Evolutionary conservation across 2,797 vertebrate species (phyloP).

Genomic region (Pygocentrus nattereri): DNA sequence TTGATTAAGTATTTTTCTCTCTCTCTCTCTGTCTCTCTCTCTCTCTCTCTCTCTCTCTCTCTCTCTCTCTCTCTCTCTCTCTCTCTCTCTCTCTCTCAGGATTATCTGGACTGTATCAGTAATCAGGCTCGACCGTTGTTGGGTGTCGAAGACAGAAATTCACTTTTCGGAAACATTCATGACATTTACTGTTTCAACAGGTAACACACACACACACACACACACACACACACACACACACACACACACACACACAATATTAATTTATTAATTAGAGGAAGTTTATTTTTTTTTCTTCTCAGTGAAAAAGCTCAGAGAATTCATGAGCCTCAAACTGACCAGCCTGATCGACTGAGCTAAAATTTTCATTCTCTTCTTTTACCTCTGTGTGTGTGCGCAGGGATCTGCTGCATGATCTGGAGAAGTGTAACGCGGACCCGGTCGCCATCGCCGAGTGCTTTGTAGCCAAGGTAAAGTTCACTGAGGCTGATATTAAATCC

Average conservation of each 20-base stretch:
- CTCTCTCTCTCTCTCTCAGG: constrained; percentile 74
- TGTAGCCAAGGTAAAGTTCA: constrained; percentile 91
- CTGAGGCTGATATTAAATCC: constrained; percentile 17
- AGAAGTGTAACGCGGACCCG: constrained; percentile 95
- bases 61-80: constrained; percentile 58
- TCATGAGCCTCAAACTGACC: no score
- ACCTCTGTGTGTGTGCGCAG: constrained; percentile 77
- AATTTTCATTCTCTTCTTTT: no score
- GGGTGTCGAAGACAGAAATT: constrained; percentile 88
- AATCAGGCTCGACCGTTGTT: constrained; percentile 88
- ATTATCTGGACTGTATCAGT: constrained; percentile 93
- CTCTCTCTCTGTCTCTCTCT: constrained; percentile 33
- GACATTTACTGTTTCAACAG: constrained; percentile 97
- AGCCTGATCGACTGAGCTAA: no score
- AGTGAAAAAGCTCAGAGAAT: no score
- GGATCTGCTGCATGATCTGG: constrained; percentile 92
- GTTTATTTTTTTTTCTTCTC: no score
- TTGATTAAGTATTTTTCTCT: no score
- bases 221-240: constrained; percentile 54
- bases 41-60: constrained; percentile 49
- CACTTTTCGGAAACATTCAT: constrained; percentile 95
- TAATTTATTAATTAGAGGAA: no score
- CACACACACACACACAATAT: no score
- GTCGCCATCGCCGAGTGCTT: constrained; percentile 98
- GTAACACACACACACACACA: constrained; percentile 70